Base-by-base conservation (phyloP, 2,797 vertebrate species). In the Chaenodraco wilsoni region DNA sequence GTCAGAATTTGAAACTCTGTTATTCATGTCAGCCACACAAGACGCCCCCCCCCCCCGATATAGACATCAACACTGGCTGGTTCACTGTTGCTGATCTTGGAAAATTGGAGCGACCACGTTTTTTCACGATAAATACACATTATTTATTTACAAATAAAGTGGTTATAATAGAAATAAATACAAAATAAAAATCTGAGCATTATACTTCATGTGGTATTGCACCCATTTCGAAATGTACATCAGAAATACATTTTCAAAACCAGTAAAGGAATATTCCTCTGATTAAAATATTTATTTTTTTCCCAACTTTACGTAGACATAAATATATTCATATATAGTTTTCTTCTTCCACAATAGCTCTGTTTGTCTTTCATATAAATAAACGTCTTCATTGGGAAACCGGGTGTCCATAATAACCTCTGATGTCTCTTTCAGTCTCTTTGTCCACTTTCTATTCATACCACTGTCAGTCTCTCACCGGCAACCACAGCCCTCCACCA, bases 91-190 rank as follows among this genome's bases (percentile, higher is more conserved):
- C 54, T 48, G 87, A 83, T 91, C 91, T 89, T 84, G 85, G 91
- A 95, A 95, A 95, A 96, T 91, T 95, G 81, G 82, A 92, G 95
- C 93, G 89, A 96, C 95, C 95, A 96, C 94, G 91, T 94, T 95
- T 94, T 93, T 95, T 96, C 96, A 96, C 91, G 98, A 98, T 99
- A 99, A 99, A 99, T 99, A 99, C 97, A 98, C 97, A 99, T 96
- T 94, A 96, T 95, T 97, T 99, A 98, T 97, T 97, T 96, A 96
- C 96, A 99, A 97, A 93, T 97, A 97, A 96, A 98, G 97, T 98
- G 96, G 98, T 99, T 99, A 99, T 97, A 96, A 98, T 98, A 97
- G 96, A 95, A 99, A 99, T 99, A 99, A 99, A 99, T 99, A 99
- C 97, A 98, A 97, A 98, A 97, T 98, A 99, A 96, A 96, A 97